Base-by-base conservation (phyloP, 2,888 invertebrate genomes). In the Agrypnus murinus region DNA sequence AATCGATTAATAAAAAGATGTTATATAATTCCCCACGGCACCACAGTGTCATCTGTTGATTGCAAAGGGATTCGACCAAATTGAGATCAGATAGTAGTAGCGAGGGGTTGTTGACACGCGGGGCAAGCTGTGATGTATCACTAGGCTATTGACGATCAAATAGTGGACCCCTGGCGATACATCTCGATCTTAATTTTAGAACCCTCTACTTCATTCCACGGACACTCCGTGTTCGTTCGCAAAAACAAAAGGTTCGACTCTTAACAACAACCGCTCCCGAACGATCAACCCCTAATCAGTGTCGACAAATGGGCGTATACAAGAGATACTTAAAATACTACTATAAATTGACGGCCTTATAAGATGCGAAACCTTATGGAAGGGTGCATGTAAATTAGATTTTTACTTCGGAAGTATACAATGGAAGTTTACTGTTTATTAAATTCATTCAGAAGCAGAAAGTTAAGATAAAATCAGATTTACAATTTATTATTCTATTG, bases 1-100 rank as follows among this genome's bases (percentile, higher is more conserved):
- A 82, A 83, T 83, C 83, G 83, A 83, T 83, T 83, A 83, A 83
- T 83, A 83, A 83, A 82, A 82, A 82, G 81, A 81, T 81, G 82
- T 81, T 82, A 79, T 79, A 77, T 81, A 81, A 82, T 80, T 81
- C 82, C 82, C 82, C 68, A 66, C 67, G 79, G 80, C 76, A 68
- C 76, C 77, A 73, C 80, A 79, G 78, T 83, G 82, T 83, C 83
- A 83, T 82, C 82, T 83, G 82, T 83, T 83, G 83, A 83, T 82
- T 83, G 82, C 82, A 78, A 73, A 74, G 82, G 83, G 82, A 82
- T 80, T 81, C 80, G 76, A 75, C 79, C 78, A 82, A 83, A 82
- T 82, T 82, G 82, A 80, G 79, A 78, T 78, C 75, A 76, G 77
- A 78, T 75, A 76, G 77, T 66, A 72, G 69, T 48, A 38, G 65